phyloP scores from a whole-genome alignment of 2,888 invertebrate species.

The Agriotes lineatus region DNA sequence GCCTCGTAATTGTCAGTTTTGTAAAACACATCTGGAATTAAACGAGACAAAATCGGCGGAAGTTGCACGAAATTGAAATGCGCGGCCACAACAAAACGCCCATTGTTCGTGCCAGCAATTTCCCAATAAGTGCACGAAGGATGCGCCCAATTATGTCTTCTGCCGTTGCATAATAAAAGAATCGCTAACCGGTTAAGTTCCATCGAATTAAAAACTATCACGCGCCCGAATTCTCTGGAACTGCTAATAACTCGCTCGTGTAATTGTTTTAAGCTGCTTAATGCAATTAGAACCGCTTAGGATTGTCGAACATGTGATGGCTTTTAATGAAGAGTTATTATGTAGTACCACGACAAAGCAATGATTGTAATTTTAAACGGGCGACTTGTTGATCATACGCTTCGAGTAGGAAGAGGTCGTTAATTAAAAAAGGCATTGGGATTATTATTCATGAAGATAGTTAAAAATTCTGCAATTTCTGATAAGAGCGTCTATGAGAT shows the following conservation, averaged over 20 bases:
- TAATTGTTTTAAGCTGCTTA: constrained; percentile 17
- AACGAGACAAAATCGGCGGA: not conserved
- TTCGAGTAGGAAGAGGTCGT: not conserved
- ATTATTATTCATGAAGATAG: too few species aligned
- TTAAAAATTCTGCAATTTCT: too few species aligned
- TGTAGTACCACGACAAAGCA: constrained; percentile 1
- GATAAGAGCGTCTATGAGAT: too few species aligned
- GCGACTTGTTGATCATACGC: not conserved
- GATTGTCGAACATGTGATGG: not conserved
- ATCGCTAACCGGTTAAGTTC: not conserved
- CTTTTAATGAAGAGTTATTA: constrained; percentile 1
- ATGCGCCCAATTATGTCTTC: too few species aligned
- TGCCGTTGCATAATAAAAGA: too few species aligned
- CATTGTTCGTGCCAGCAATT: not conserved
- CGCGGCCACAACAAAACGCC: not conserved
- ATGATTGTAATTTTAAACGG: not conserved
- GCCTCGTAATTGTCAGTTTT: too few species aligned
- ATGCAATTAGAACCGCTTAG: constrained; percentile 1
- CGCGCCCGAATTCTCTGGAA: constrained; percentile 2
- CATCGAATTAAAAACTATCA: not conserved
- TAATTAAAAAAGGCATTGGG: too few species aligned
- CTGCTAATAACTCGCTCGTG: not conserved
- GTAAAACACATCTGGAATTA: constrained; percentile 7
- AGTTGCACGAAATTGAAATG: constrained; percentile 4
- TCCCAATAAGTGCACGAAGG: not conserved